phyloP scores from a whole-genome alignment of 2,113 vertebrate genomes.

The Dasypus novemcinctus region DNA sequence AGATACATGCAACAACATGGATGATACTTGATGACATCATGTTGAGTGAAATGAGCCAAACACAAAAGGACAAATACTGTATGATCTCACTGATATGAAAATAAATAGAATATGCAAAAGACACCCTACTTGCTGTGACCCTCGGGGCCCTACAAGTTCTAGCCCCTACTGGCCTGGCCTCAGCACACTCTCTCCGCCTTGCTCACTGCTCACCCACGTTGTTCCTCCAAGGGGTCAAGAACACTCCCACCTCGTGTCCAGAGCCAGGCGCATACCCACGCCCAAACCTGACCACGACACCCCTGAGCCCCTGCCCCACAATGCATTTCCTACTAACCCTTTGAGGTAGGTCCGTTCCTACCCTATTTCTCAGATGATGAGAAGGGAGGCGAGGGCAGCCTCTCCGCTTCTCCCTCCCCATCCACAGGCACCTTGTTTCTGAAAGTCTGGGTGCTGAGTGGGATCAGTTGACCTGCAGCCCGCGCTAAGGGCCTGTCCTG shows the following conservation, averaged over 20 bases:
- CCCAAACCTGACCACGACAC: accelerated
- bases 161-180: neutral
- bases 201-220: neutral
- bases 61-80: no score
- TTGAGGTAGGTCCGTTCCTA: neutral
- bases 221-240: neutral
- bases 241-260: neutral
- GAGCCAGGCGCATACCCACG: neutral
- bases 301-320: accelerated
- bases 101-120: no score
- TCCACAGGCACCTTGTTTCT: neutral
- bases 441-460: accelerated
- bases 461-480: neutral
- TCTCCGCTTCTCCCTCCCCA: no score
- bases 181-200: neutral
- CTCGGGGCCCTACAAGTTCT: neutral
- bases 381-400: neutral
- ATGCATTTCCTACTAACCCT: neutral
- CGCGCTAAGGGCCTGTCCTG: neutral
- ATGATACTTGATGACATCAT: no score
- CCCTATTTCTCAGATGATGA: neutral
- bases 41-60: no score
- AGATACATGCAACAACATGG: no score
- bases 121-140: neutral
- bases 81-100: no score